Base-by-base conservation (phyloP, 1,140 invertebrate species). In the Sarcophaga bullata region DNA sequence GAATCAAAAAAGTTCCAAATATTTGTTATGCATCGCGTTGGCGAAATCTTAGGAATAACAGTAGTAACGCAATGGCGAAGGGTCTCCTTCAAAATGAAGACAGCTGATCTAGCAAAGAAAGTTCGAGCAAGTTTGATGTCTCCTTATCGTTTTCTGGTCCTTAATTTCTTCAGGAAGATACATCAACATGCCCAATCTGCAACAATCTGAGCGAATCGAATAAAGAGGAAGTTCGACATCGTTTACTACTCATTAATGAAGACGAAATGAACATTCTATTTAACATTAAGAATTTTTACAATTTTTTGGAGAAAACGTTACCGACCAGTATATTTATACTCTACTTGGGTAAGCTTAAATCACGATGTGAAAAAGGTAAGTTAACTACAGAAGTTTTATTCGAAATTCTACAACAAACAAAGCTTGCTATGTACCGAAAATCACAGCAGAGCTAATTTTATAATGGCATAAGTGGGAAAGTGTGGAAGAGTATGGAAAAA, bases 31-130 rank as follows among this genome's bases (percentile, higher is more conserved):
- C 76, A 83, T 68, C 68, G 86, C 7, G 49, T 87, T 11, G 82
- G 83, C 0, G 83, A 82, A 76, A 87, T 90, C 62, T 84, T 85
- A 62, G 84, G 85, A 15, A 25, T 85, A n/a, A 84, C 87, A 3
- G 10, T 82, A 9, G 17, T 73, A 25, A 11, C 11, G 6, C 19
- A 83, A 37, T 83, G 80, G 75, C 19, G 37, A 68, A 82, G 83
- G 80, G 73, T 83, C 8, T 80, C 83, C 11, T 52, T 73, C 3
- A 82, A 72, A 48, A 11, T 82, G 8, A 84, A 84, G 37, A 58
- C 73, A 10, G 83, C 83, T 7, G 83, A 84, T 47, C 25, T 82
- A 19, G 83, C 25, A 84, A 75, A 6, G 75, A 58, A 58, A 15
- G 13, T 15, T n/a, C n/a, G n/a, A n/a, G n/a, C n/a, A n/a, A n/a